Conservation (phyloP, 2,888 invertebrate species). For the Plusia festucae region DNA sequence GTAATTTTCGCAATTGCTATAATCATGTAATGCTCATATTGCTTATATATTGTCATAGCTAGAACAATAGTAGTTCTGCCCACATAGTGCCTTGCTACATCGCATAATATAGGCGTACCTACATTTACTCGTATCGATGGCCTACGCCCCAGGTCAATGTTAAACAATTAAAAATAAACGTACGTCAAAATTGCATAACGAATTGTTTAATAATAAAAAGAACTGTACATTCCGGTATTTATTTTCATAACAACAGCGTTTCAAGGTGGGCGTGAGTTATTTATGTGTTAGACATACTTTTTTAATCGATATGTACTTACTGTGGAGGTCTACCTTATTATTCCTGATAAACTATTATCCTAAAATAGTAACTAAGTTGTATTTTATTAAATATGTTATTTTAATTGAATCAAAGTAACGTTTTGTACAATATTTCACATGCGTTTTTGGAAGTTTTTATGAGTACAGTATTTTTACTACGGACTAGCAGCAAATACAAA, state of each 20-base stretch:
- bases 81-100: slow-evolving; percentile 40
- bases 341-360: too few relatives aligned
- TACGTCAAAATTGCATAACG: slow-evolving; percentile 46
- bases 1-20: slow-evolving; percentile 37
- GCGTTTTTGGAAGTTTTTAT: too few relatives aligned
- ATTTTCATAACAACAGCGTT: slow-evolving; percentile 18
- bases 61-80: slow-evolving; percentile 55
- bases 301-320: not conserved
- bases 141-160: slow-evolving; percentile 54
- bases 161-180: slow-evolving; percentile 53
- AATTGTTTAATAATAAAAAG: slow-evolving; percentile 52
- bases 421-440: too few relatives aligned
- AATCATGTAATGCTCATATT: slow-evolving; percentile 40
- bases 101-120: slow-evolving; percentile 43
- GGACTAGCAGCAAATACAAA: too few relatives aligned
- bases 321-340: not conserved
- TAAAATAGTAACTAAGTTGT: too few relatives aligned
- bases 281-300: not conserved
- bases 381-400: too few relatives aligned
- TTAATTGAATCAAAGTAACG: too few relatives aligned
- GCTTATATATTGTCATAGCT: slow-evolving; percentile 24
- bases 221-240: slow-evolving; percentile 27
- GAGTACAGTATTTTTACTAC: too few relatives aligned
- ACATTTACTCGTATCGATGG: slow-evolving; percentile 25
- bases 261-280: slow-evolving; percentile 31